Evolutionary conservation across 2,888 invertebrate genomes (phyloP), one percentile per base, ranked within the genome.

Genomic region (Girardia tigrina): DNA sequence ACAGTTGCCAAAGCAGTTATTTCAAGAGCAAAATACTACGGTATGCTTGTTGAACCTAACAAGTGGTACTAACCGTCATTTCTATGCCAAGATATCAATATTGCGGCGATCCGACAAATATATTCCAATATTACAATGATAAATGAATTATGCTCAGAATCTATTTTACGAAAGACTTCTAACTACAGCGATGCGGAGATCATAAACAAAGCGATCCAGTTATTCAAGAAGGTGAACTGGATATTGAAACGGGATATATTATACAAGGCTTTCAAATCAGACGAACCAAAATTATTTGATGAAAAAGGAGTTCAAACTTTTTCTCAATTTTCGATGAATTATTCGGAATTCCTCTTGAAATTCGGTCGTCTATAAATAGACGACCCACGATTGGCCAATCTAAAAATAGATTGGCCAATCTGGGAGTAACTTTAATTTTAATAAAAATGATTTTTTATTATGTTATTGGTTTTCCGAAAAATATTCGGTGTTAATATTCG

Each of bases 51-150:
- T 16, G n/a, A 56, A 56, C 56, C 56, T 20, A 56, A 56, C 56
- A 56, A 56, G 23, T 56, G 56, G 56, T 56, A 56, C 23, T 56
- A 20, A 23, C n/a, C n/a, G 23, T 56, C 56, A 56, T 56, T 56
- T 8, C 20, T 56, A 6, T 56, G 56, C n/a, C 23, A 20, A 6
- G 56, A 56, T 56, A 56, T 56, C 23, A 56, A 56, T 56, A 4
- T 56, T 56, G 56, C 56, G 23, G 56, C 56, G n/a, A 56, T 56
- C n/a, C 56, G 56, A 4, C 56, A 56, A 56, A 56, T 56, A 6
- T 56, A 56, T 56, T 56, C 56, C 4, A 56, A 56, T 56, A 56
- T 56, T 2, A 56, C 56, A 4, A 6, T 56, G 8, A 56, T 56
- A 56, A 56, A 4, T n/a, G 56, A 56, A 23, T n/a, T 20, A 56